A percentile compares a stretch with the other conserved stretches of the same genome.
Conservation (phyloP, 2,113 vertebrate genomes). For the Percopsis transmontana region DNA sequence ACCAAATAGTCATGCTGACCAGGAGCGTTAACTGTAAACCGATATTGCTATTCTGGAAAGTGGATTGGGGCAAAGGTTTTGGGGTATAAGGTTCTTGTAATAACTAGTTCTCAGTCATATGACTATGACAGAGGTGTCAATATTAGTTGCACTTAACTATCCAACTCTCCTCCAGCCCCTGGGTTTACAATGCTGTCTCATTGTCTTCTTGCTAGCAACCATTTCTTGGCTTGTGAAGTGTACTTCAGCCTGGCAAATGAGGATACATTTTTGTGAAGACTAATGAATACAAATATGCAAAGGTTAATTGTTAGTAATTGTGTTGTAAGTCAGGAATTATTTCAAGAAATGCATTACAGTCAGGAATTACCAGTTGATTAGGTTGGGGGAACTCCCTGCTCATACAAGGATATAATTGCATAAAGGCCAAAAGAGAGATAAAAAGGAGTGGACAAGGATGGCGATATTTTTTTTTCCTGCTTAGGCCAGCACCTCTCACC, state of each 20-base stretch:
- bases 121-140: conserved; percentile 22
- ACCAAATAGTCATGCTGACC: not conserved
- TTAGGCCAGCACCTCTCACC: conserved; percentile 58
- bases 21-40: conserved; percentile 34
- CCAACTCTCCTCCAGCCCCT: not conserved
- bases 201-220: not conserved
- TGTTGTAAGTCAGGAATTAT: not conserved
- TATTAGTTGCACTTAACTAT: conserved; percentile 37
- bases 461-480: conserved; percentile 1
- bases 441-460: not conserved
- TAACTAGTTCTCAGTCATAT: conserved; percentile 30
- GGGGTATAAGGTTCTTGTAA: conserved; percentile 6
- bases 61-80: conserved; percentile 4
- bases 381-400: not conserved
- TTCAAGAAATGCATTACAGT: not conserved
- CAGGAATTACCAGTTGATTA: not conserved
- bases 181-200: conserved; percentile 20
- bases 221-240: not conserved
- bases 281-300: conserved; percentile 35
- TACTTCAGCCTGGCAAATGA: conserved; percentile 2
- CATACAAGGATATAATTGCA: not conserved
- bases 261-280: conserved; percentile 23
- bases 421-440: not conserved
- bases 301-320: not conserved
- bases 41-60: too few species aligned